phyloP scores from a whole-genome alignment of 2,113 vertebrate species.

The Dascyllus trimaculatus region DNA sequence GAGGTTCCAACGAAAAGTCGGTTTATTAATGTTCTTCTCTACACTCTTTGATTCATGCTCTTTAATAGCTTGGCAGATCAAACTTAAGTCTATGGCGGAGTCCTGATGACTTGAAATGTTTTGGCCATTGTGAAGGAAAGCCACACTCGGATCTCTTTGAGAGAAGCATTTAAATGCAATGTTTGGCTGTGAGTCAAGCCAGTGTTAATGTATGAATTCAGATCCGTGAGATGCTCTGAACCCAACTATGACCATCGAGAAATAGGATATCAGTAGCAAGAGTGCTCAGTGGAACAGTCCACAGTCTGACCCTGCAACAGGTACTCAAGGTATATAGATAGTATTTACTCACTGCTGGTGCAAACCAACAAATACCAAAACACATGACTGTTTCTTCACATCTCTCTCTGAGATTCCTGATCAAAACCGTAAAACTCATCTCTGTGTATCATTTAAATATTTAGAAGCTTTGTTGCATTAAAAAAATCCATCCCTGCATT shows the following conservation, averaged over 20 bases:
- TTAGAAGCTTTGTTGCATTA: no score
- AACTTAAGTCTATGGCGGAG: constrained; percentile 62
- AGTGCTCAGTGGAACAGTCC: not conserved
- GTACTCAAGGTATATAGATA: constrained; percentile 1
- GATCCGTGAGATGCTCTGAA: constrained; percentile 38
- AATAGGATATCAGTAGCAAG: not conserved
- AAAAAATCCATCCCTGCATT: no score
- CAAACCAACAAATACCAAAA: not conserved
- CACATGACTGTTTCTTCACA: no score
- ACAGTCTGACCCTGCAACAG: constrained; percentile 14
- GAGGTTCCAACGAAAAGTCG: constrained; percentile 64
- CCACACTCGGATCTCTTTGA: constrained; percentile 50
- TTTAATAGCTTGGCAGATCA: constrained; percentile 74
- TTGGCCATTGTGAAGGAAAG: constrained; percentile 60
- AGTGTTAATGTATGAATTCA: constrained; percentile 68
- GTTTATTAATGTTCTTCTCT: constrained; percentile 72
- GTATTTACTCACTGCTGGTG: not conserved
- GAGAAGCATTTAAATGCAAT: constrained; percentile 56
- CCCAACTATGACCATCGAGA: not conserved
- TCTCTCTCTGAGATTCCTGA: no score
- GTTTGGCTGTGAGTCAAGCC: constrained; percentile 65
- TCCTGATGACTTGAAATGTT: constrained; percentile 68
- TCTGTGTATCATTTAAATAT: no score
- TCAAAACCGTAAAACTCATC: no score
- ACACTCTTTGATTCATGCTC: constrained; percentile 70